Conservation (phyloP, 2,888 invertebrate genomes). For the Dione vanillae region DNA sequence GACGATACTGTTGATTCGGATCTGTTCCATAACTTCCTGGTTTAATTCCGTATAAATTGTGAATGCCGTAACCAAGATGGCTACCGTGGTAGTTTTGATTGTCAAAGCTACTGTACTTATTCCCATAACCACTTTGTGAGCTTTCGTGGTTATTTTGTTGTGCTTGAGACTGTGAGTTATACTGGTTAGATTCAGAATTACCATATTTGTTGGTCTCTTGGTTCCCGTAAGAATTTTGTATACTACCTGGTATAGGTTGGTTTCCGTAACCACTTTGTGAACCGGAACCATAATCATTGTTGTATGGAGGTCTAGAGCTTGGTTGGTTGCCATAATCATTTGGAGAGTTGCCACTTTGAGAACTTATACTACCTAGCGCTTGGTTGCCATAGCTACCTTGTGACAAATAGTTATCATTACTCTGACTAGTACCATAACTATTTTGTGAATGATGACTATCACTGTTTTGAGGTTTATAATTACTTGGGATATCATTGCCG, state of each 20-base stretch:
- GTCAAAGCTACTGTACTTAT: constrained; percentile 33
- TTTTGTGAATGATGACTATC: constrained; percentile 14
- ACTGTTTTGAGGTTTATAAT: constrained; percentile 1
- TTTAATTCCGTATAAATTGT: constrained; percentile 49
- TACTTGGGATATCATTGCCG: constrained; percentile 12
- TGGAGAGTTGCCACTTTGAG: constrained; percentile 26
- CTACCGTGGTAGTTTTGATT: constrained; percentile 46
- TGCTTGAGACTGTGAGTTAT: constrained; percentile 21
- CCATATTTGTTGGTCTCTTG: constrained; percentile 16
- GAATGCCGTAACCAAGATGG: constrained; percentile 49
- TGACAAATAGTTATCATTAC: constrained; percentile 14
- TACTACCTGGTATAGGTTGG: constrained; percentile 20
- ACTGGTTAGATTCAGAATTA: constrained; percentile 28
- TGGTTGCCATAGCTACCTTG: constrained; percentile 28
- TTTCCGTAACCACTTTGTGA: constrained; percentile 36
- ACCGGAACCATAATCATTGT: constrained; percentile 19
- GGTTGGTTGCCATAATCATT: constrained; percentile 23
- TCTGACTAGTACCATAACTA: constrained; percentile 19
- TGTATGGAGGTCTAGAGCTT: neutral
- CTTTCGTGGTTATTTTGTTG: constrained; percentile 19
- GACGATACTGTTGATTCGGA: constrained; percentile 36
- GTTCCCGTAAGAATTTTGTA: neutral
- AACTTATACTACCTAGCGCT: constrained; percentile 21
- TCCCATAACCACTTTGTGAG: constrained; percentile 30
- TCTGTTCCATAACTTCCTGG: constrained; percentile 45